These are phyloP conservation scores for Moxostoma hubbsi DNA, from an alignment of 2,797 vertebrate species.

Conservation along the genomic window DNA sequence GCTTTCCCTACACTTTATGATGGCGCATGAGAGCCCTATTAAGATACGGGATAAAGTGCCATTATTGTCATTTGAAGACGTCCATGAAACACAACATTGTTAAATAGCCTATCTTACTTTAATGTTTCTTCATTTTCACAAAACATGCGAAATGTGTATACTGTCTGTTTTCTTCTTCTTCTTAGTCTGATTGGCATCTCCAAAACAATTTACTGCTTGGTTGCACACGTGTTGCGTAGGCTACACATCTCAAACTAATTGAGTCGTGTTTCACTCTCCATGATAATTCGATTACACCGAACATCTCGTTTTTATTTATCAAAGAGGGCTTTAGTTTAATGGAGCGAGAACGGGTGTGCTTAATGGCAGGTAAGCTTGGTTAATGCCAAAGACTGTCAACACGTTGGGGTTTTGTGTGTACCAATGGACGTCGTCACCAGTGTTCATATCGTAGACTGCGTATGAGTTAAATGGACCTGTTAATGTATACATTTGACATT, in stretches of 20 bases:
- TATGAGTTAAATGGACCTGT: slow-evolving; percentile 85
- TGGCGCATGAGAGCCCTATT: slow-evolving; percentile 77
- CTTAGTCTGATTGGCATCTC: background rate
- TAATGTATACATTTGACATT: slow-evolving; percentile 70
- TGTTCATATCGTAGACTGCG: slow-evolving; percentile 54
- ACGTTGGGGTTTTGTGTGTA: slow-evolving; percentile 30
- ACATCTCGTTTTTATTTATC: slow-evolving; percentile 87
- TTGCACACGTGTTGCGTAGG: slow-evolving; percentile 43
- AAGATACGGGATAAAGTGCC: slow-evolving; percentile 74
- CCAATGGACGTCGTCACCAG: slow-evolving; percentile 60
- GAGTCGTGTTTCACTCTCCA: slow-evolving; percentile 88
- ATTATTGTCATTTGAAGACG: slow-evolving; percentile 74
- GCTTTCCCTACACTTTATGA: slow-evolving; percentile 80
- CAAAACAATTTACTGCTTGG: background rate
- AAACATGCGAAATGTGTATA: background rate
- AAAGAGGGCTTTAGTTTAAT: slow-evolving; percentile 90
- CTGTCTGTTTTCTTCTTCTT: background rate
- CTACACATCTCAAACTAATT: slow-evolving; percentile 82
- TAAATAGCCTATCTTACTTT: slow-evolving; percentile 19
- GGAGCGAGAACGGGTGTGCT: slow-evolving; percentile 81
- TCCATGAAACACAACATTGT: slow-evolving; percentile 65
- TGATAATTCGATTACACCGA: slow-evolving; percentile 91
- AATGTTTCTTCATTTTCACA: background rate
- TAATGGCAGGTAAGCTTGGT: slow-evolving; percentile 85
- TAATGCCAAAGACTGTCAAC: slow-evolving; percentile 46